Conservation (phyloP, 2,797 vertebrate species). For the Phaenicophaeus curvirostris region DNA sequence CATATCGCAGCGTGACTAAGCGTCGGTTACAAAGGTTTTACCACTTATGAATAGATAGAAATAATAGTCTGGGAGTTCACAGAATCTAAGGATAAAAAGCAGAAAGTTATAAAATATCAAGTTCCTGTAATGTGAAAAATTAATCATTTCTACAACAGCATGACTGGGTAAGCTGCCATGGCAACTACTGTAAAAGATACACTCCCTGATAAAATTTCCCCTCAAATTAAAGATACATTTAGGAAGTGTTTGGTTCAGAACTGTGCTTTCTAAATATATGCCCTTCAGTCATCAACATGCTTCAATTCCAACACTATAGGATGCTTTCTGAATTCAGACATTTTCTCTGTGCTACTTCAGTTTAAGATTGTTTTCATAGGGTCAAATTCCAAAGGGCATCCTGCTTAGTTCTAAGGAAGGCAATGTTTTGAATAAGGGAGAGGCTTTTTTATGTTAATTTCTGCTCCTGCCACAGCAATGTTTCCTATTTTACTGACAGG, state of each 20-base stretch:
- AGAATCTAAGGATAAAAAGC: neutral
- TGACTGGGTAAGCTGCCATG: conserved; percentile 39
- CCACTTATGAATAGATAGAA: neutral
- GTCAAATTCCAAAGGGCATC: neutral
- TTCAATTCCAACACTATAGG: neutral
- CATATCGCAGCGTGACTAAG: neutral
- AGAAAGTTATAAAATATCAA: neutral
- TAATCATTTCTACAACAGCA: neutral
- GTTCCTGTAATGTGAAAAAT: neutral
- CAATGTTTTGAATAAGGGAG: neutral
- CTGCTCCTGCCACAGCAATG: neutral
- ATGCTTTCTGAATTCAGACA: neutral
- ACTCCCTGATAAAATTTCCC: neutral
- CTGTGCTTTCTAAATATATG: neutral
- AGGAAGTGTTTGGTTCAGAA: neutral
- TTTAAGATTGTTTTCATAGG: neutral
- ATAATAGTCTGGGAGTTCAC: neutral
- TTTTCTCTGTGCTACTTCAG: neutral
- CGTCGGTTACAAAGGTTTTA: neutral
- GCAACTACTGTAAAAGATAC: conserved; percentile 15
- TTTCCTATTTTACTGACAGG: neutral
- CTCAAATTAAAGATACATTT: neutral
- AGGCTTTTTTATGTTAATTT: neutral
- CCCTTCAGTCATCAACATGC: neutral
- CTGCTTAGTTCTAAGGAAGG: neutral